Conservation (phyloP, 2,797 vertebrate species). For the Tapera naevia region DNA sequence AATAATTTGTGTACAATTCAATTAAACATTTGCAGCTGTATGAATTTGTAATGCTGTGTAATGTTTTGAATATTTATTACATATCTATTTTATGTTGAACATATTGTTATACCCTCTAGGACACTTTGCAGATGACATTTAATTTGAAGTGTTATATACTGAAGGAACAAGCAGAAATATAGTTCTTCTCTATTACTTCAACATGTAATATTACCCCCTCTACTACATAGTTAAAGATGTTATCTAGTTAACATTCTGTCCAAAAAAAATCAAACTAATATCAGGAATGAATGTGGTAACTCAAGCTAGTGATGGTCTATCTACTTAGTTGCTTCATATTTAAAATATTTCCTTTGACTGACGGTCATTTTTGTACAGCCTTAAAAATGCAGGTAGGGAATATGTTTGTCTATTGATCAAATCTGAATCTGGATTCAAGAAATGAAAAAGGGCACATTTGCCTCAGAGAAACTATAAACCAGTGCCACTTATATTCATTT, state of each 20-base stretch:
- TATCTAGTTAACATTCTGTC: background rate
- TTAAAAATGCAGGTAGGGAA: background rate
- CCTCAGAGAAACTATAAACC: background rate
- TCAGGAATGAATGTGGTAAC: background rate
- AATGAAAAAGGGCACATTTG: background rate
- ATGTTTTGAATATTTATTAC: constrained; percentile 27
- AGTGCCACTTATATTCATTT: background rate
- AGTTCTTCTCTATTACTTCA: background rate
- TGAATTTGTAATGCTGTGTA: constrained; percentile 5
- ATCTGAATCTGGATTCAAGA: background rate
- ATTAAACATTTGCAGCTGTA: constrained; percentile 9
- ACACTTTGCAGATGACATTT: constrained; percentile 15
- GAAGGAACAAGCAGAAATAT: constrained; percentile 10
- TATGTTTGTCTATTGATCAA: background rate
- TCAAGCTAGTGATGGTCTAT: background rate
- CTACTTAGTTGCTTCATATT: background rate
- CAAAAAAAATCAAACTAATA: background rate
- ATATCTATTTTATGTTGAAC: background rate
- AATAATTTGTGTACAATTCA: constrained; percentile 22
- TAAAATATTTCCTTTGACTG: background rate
- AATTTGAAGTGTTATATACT: constrained; percentile 44
- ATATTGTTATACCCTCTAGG: constrained; percentile 8
- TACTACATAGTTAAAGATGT: background rate
- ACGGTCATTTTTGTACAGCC: background rate
- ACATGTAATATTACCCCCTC: background rate